Percentiles rank a stretch among this genome's conserved stretches.
phyloP scores from a whole-genome alignment of 2,888 invertebrate species.

The Hecatera dysodea region DNA sequence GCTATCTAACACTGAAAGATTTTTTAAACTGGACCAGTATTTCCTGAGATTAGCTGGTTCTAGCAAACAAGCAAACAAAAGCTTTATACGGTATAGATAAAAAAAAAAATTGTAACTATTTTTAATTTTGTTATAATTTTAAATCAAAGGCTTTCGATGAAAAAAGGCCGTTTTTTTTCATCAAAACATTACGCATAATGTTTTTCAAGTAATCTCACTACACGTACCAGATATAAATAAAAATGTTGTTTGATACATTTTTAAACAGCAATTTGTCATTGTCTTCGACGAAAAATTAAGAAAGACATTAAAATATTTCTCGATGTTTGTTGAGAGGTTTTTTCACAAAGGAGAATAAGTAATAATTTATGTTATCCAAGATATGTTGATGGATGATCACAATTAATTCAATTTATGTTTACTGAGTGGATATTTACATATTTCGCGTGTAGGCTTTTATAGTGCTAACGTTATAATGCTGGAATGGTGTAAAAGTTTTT shows the following conservation, averaged over 20 bases:
- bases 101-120: too few species aligned
- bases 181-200: constrained; percentile 40
- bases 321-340: constrained; percentile 71
- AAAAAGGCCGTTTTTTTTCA: not conserved
- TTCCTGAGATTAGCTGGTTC: too few species aligned
- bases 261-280: constrained; percentile 70
- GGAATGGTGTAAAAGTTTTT: constrained; percentile 17
- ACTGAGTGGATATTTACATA: constrained; percentile 67
- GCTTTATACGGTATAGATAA: too few species aligned
- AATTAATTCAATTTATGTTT: constrained; percentile 80
- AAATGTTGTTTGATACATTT: constrained; percentile 42
- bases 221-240: constrained; percentile 28
- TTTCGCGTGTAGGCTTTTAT: constrained; percentile 63
- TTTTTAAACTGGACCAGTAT: too few species aligned
- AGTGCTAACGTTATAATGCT: constrained; percentile 55
- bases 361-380: constrained; percentile 74
- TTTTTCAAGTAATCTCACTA: constrained; percentile 27
- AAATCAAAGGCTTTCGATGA: constrained; percentile 24
- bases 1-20: too few species aligned
- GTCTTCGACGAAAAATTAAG: constrained; percentile 71
- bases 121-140: not conserved
- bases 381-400: constrained; percentile 84
- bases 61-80: too few species aligned
- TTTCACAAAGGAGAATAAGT: constrained; percentile 71
- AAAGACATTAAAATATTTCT: constrained; percentile 75